Conservation (phyloP, 2,113 vertebrate genomes). For the Scalopus aquaticus region DNA sequence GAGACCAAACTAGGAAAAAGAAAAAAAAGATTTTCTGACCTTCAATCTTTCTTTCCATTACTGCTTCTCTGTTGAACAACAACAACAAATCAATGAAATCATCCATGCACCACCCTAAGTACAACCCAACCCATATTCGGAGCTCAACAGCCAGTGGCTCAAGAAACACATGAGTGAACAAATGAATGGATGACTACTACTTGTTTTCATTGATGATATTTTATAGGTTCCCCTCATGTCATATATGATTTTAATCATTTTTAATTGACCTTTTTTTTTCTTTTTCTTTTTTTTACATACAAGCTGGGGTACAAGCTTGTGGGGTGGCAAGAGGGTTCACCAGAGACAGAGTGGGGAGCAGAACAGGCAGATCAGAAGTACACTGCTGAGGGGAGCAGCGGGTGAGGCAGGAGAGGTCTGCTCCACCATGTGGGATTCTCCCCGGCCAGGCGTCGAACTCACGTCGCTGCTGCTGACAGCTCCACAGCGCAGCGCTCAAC, state of each 20-base stretch:
- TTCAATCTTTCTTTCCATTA: neutral
- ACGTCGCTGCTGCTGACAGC: too few relatives aligned
- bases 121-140: neutral
- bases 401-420: too few relatives aligned
- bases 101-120: neutral
- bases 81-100: neutral
- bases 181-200: neutral
- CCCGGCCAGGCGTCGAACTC: too few relatives aligned
- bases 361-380: too few relatives aligned
- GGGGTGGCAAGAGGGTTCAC: too few relatives aligned
- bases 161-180: neutral
- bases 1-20: neutral
- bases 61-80: neutral
- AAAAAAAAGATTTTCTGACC: neutral
- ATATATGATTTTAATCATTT: neutral
- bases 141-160: neutral
- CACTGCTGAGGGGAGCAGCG: too few relatives aligned
- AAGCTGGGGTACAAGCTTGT: too few relatives aligned
- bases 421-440: too few relatives aligned
- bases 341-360: too few relatives aligned
- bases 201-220: neutral
- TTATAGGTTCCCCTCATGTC: neutral
- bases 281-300: too few relatives aligned
- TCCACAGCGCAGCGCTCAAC: too few relatives aligned
- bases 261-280: constrained; percentile 21